These are phyloP conservation scores for Ophiothrix spiculata DNA, from an alignment of 35 echinoderm and acorn worm genomes.

Conservation along the genomic window DNA sequence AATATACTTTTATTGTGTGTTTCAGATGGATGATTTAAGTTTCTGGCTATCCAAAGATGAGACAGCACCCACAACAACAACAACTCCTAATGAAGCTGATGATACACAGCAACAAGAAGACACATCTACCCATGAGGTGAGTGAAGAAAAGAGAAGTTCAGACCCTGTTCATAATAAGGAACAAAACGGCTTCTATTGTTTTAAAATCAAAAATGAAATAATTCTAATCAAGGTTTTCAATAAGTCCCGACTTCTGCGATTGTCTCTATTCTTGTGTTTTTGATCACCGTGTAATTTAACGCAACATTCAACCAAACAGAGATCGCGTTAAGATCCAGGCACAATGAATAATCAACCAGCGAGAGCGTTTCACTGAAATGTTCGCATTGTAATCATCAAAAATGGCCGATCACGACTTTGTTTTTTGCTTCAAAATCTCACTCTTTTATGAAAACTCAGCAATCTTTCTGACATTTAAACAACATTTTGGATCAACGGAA, in stretches of 20 bases:
- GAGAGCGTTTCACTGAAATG: no score
- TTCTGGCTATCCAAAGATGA: conserved; percentile 88
- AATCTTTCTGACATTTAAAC: no score
- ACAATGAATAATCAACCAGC: no score
- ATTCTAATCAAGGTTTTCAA: not conserved
- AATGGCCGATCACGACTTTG: no score
- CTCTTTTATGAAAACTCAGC: no score
- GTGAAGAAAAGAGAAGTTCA: not conserved
- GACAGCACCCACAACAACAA: not conserved
- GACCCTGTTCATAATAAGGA: not conserved
- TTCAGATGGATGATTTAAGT: conserved; percentile 71
- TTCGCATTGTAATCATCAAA: no score
- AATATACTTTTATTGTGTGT: no score
- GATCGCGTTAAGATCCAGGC: no score
- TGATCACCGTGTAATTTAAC: no score
- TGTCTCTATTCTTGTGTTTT: not conserved
- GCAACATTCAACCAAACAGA: no score
- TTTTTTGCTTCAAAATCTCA: no score
- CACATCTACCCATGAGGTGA: conserved; percentile 11
- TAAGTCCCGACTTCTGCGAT: not conserved
- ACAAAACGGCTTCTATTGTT: not conserved
- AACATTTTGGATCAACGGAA: no score
- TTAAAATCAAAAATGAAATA: not conserved
- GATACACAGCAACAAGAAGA: not conserved
- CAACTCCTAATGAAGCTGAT: not conserved